Percentiles rank a stretch among this genome's conserved stretches.
Conservation (phyloP, 2,797 vertebrate genomes). For the Garrulus glandarius region DNA sequence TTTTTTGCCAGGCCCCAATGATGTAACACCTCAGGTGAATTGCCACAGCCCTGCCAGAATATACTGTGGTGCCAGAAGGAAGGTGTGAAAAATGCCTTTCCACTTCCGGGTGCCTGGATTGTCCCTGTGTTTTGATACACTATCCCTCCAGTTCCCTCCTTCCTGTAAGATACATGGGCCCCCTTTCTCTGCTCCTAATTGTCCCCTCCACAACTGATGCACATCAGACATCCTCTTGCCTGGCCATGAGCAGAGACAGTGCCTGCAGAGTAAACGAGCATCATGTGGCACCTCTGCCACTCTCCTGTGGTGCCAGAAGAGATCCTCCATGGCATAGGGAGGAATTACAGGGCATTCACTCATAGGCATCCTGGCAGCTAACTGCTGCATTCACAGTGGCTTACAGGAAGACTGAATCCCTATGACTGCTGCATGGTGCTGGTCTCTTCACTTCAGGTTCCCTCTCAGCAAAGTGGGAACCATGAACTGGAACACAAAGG, state of each 20-base stretch:
- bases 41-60: conserved; percentile 32
- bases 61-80: background rate
- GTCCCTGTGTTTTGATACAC: background rate
- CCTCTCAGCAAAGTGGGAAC: background rate
- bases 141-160: background rate
- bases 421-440: background rate
- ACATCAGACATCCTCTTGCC: background rate
- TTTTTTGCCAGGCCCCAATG: background rate
- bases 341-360: background rate
- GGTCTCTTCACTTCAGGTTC: background rate
- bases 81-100: background rate
- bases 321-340: background rate
- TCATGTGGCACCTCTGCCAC: background rate
- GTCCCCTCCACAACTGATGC: background rate
- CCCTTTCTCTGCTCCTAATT: background rate
- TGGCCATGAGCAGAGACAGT: background rate
- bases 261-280: background rate
- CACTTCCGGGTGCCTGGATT: fast-evolving
- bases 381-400: background rate
- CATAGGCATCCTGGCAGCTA: background rate
- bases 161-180: background rate
- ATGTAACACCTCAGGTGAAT: conserved; percentile 53
- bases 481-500: background rate
- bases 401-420: background rate
- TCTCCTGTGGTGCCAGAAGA: background rate